Evolutionary conservation across 2,888 invertebrate genomes (phyloP).

Genomic region (Acleris cristana): DNA sequence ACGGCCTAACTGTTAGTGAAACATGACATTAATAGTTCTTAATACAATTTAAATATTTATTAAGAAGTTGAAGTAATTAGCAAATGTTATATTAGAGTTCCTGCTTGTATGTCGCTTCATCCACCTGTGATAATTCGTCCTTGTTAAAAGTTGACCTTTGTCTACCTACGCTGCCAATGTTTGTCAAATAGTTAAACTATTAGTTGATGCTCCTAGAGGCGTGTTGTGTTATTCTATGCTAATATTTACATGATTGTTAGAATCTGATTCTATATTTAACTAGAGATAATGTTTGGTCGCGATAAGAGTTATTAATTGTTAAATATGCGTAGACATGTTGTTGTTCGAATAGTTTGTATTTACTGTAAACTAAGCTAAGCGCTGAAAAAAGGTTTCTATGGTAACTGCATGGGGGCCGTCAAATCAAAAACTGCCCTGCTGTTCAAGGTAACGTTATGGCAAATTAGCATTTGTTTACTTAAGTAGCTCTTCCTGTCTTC

Average conservation of each 20-base stretch:
- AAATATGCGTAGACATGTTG: slow-evolving; percentile 45
- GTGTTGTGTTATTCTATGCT: slow-evolving; percentile 57
- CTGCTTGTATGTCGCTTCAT: slow-evolving; percentile 79
- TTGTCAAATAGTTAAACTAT: slow-evolving; percentile 48
- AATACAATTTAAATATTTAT: slow-evolving; percentile 46
- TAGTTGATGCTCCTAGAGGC: slow-evolving; percentile 62
- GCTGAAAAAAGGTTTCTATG: slow-evolving; percentile 50
- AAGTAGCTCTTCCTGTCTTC: neutral
- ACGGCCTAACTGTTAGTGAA: slow-evolving; percentile 64
- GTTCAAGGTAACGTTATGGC: slow-evolving; percentile 61
- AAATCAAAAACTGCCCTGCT: slow-evolving; percentile 73
- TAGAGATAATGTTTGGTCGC: slow-evolving; percentile 43
- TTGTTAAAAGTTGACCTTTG: slow-evolving; percentile 62
- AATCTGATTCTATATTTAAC: slow-evolving; percentile 48
- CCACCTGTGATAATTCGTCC: slow-evolving; percentile 79
- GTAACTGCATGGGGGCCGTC: slow-evolving; percentile 78
- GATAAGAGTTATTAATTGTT: slow-evolving; percentile 41
- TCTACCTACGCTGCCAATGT: slow-evolving; percentile 61
- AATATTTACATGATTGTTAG: slow-evolving; percentile 48
- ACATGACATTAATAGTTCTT: slow-evolving; percentile 54
- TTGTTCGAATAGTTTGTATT: slow-evolving; percentile 45
- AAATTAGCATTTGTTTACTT: neutral
- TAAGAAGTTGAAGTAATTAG: slow-evolving; percentile 52
- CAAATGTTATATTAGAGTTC: slow-evolving; percentile 71
- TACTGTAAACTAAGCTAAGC: slow-evolving; percentile 34